Evolutionary conservation across 1,140 invertebrate species (phyloP).

Genomic region (Procambarus clarkii): DNA sequence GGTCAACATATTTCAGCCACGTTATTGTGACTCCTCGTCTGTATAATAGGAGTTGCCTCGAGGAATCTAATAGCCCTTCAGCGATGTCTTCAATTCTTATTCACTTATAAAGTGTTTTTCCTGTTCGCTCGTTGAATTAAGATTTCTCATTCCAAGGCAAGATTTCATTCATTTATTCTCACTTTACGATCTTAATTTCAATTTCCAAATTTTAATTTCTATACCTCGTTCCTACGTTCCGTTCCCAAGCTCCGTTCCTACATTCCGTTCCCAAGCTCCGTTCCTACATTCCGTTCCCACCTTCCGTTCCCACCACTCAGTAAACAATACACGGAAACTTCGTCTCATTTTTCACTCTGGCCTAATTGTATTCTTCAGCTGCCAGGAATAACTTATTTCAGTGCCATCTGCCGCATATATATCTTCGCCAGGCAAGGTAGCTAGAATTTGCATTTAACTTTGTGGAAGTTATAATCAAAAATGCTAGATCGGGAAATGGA

Average conservation of each 20-base stretch:
- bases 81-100: neutral
- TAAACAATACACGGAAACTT: constrained; percentile 20
- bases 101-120: neutral
- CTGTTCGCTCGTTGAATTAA: neutral
- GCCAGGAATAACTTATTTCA: constrained; percentile 18
- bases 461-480: too few relatives aligned
- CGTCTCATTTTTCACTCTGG: constrained; percentile 16
- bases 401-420: neutral
- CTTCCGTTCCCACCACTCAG: neutral
- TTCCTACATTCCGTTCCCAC: neutral
- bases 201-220: neutral
- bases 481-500: too few relatives aligned
- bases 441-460: too few relatives aligned
- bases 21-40: too few relatives aligned
- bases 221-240: too few relatives aligned
- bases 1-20: too few relatives aligned
- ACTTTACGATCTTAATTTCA: neutral
- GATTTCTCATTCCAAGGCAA: neutral
- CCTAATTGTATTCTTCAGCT: constrained; percentile 22
- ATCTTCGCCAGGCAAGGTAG: too few relatives aligned
- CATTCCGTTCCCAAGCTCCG: neutral
- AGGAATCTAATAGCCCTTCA: too few relatives aligned
- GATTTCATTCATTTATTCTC: neutral
- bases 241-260: neutral
- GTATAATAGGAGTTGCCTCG: too few relatives aligned